Base-by-base conservation (phyloP, 2,113 vertebrate genomes). In the Gasterosteus nipponicus region DNA sequence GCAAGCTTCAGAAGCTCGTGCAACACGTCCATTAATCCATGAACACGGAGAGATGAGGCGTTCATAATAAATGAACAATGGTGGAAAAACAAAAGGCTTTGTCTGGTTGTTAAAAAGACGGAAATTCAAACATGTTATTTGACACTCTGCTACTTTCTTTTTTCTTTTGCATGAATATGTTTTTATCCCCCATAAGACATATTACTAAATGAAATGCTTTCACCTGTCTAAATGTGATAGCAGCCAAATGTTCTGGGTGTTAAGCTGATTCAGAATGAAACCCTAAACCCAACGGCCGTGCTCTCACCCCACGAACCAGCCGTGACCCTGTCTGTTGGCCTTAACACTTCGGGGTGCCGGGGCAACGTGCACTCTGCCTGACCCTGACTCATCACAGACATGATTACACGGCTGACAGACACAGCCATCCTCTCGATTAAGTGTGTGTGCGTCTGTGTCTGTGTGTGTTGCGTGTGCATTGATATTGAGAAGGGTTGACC, bases 281-380 rank as follows among this genome's bases (percentile, higher is more conserved):
- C 60, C 65, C 46, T 68, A 85, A 60, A 78, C 82, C 47, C 51
- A 31, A 65, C 82, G 75, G 86, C 89, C 87, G 62, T 14, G 2
- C 77, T 71, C n/a, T 89, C 69, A 89, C 86, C 87, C 81, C 69
- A 3, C 91, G 80, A 81, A 89, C 84, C 68, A 63, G 4, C 75
- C 56, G 41, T 87, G 84, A 84, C 88, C 84, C 81, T 69, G 22
- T 42, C 31, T 2, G 29, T 51, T 61, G 71, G 68, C 75, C 63
- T 84, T 82, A 83, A 90, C 73, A 74, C 71, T 87, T 81, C 29
- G 18, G 74, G 77, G 64, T 78, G 70, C 74, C 78, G 33, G 73
- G 66, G 82, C 78, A 85, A 73, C 59, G 10, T 87, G 84, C 57
- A 83, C 90, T 88, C 81, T 87, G 60, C 6, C 0, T 91, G 87